phyloP scores from a whole-genome alignment of 2,888 invertebrate genomes.

The Luperina testacea region DNA sequence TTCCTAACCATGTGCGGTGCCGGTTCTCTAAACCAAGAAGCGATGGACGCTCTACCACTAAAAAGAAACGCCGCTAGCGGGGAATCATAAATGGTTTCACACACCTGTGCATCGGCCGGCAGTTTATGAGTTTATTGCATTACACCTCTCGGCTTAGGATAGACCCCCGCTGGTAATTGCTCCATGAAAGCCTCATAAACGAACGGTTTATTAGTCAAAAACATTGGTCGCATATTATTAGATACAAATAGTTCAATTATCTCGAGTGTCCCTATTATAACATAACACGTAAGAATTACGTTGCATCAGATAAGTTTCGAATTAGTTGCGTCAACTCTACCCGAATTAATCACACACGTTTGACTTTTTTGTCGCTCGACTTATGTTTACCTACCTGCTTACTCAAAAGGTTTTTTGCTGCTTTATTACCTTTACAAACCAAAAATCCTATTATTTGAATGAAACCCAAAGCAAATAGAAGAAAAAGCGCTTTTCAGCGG shows the following conservation, averaged over 20 bases:
- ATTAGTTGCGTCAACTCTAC: conserved; percentile 50
- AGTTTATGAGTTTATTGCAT: conserved; percentile 88
- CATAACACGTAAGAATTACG: conserved; percentile 32
- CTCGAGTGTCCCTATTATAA: conserved; percentile 43
- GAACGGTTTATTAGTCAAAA: conserved; percentile 78
- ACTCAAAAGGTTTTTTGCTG: conserved; percentile 63
- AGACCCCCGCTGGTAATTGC: conserved; percentile 86
- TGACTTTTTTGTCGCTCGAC: conserved; percentile 54
- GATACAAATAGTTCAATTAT: conserved; percentile 74
- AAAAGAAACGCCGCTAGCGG: conserved; percentile 39
- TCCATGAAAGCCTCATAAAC: conserved; percentile 84
- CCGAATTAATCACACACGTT: conserved; percentile 52
- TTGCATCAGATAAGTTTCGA: conserved; percentile 29
- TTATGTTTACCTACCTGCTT: conserved; percentile 67
- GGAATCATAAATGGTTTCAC: conserved; percentile 68
- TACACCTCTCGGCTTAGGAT: conserved; percentile 84
- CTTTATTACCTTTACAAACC: conserved; percentile 68
- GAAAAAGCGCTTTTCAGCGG: conserved; percentile 76
- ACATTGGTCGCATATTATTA: conserved; percentile 75
- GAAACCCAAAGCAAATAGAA: conserved; percentile 77
- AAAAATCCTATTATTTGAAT: conserved; percentile 79
- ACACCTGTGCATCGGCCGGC: conserved; percentile 82
- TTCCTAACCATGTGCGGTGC: neutral
- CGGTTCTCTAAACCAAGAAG: conserved; percentile 18
- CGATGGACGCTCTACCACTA: conserved; percentile 44